A percentile compares a stretch with the other conserved stretches of the same genome.
Conservation (phyloP, 2,888 invertebrate genomes). For the Norana najaformis region DNA sequence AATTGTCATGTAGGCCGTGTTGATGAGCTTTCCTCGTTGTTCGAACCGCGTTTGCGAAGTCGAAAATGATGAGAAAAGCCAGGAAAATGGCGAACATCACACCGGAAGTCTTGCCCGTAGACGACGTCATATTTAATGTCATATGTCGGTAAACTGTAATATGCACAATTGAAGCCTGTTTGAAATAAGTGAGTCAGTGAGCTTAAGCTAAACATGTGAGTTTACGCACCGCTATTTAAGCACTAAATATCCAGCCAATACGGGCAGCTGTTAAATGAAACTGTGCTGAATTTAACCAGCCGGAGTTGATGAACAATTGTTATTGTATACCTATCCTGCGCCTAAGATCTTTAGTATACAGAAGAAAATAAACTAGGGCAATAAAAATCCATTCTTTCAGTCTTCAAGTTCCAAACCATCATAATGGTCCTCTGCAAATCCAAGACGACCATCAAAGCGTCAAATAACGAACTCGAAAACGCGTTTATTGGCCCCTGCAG, state of each 20-base stretch:
- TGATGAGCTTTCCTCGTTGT: background rate
- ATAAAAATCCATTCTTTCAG: no score
- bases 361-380: no score
- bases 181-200: background rate
- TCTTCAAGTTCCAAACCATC: no score
- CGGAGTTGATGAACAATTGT: no score
- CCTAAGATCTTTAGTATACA: no score
- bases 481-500: background rate
- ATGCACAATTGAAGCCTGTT: background rate
- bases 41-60: background rate
- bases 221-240: no score
- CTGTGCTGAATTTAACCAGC: no score
- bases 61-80: background rate
- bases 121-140: background rate
- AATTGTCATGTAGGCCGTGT: background rate
- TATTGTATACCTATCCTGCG: no score
- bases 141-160: background rate
- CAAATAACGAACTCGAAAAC: background rate
- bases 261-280: no score
- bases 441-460: no score
- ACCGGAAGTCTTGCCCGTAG: background rate
- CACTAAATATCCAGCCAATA: background rate
- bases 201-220: no score
- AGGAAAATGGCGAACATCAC: background rate
- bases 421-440: background rate